Evolutionary conservation across 2,888 invertebrate genomes (phyloP), one percentile per base, ranked within the genome.

Genomic region (Cheilosia pagana): DNA sequence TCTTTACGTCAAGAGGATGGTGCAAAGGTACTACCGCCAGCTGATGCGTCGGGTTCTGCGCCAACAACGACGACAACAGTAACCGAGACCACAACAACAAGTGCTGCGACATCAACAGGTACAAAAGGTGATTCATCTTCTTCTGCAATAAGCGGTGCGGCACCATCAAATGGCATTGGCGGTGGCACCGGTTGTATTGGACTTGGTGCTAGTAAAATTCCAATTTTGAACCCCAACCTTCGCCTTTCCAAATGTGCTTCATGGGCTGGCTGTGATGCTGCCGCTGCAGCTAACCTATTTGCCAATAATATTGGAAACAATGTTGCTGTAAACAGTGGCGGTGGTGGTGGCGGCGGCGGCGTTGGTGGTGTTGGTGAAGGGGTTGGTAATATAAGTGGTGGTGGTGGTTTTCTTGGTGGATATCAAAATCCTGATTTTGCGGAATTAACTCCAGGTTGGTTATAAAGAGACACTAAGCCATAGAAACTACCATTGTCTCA

Each of bases 221-320:
- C 95, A 76, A 93, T 95, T 72, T 88, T 91, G 41, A 90, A 90
- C 83, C 94, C 94, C 35, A 93, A 93, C 88, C 93, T 93, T 87
- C 91, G 94, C 52, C 92, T 95, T 65, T 94, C 95, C 82, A 95
- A 95, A 90, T 95, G 95, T 91, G 94, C 95, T 90, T 94, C 95
- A 39, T 95, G 95, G 95, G 94, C 94, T 76, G 93, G 93, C 89
- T 93, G 93, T 41, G 93, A 94, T 87, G 71, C 88, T 86, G 76
- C 88, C 76, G 81, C 86, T 16, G 25, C 77, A 25, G 89, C 90
- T 67, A 90, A 90, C 10, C 31, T 83, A 41, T 78, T 74, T 74
- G 25, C 74, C 12, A 81, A 90, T 89, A 67, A 90, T 89, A 81
- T 89, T 89, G 45, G 88, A 88, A 74, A 88, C 89, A 86, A 89